Base-by-base conservation (phyloP, 2,113 vertebrate genomes). In the Pipra filicauda region DNA sequence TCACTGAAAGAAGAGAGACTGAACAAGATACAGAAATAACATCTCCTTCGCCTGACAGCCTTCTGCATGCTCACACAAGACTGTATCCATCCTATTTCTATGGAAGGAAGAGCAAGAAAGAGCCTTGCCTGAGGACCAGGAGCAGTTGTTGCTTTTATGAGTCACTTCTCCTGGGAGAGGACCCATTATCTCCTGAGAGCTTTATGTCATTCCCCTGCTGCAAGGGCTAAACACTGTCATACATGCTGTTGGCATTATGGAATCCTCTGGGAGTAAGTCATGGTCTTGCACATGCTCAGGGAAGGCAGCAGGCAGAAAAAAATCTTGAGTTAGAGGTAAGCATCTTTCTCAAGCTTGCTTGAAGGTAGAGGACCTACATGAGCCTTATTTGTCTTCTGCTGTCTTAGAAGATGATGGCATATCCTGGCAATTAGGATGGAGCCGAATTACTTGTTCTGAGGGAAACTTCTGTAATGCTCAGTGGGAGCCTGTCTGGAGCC, bases 201-300 rank as follows among this genome's bases (percentile, higher is more conserved):
- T 95, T 54, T 5, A 2, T 39, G 23, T 75, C 65, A 48, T 80
- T 91, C 27, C 51, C 22, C 8, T 24, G 3, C 46, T 83, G 41
- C 31, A 43, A 39, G 20, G 88, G 17, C n/a, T 71, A 21, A 82
- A 46, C 31, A 6, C 26, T 8, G 5, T 35, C 28, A 44, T 43
- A 19, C 0, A 1, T 69, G 24, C 49, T 65, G 41, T 65, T 27
- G 24, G 24, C 54, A 33, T 31, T 28, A 6, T 12, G 31, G 48
- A 76, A 41, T 51, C 59, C 31, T 0, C 0, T 48, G 67, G 58
- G 70, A 49, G 18, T 44, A 28, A 41, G 6, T 39, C 24, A 4
- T 8, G 28, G 67, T 57, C 24, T 51, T 72, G 44, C 4, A 3
- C 5, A 0, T 72, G 28, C 24, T 78, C 11, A 8, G 2, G 0